Conservation (phyloP, 2,888 invertebrate species). For the Papilio protenor region DNA sequence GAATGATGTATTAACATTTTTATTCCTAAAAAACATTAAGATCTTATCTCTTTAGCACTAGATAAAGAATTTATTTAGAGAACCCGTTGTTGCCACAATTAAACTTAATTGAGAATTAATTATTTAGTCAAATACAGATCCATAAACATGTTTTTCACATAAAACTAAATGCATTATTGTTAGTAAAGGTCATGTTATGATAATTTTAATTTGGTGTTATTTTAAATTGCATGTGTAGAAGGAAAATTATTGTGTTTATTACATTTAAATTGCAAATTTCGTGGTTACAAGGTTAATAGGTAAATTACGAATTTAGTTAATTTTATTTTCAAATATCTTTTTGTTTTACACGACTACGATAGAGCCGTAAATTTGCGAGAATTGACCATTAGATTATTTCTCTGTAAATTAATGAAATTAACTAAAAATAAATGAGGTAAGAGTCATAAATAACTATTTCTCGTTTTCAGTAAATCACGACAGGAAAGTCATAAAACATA, state of each 20-base stretch:
- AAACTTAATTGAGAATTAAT: neutral
- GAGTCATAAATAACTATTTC: neutral
- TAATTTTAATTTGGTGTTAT: neutral
- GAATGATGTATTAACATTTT: constrained; percentile 48
- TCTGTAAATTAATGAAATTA: neutral
- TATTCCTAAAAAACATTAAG: constrained; percentile 37
- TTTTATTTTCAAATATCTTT: neutral
- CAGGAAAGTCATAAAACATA: neutral
- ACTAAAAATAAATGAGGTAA: neutral
- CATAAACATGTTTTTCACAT: neutral
- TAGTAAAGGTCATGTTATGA: neutral
- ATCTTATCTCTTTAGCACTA: constrained; percentile 34
- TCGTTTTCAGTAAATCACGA: neutral
- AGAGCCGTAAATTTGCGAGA: too few species aligned
- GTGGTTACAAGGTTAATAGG: constrained; percentile 5
- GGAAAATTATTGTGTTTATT: constrained; percentile 5
- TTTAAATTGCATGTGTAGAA: neutral
- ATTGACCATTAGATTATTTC: neutral
- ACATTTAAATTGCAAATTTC: constrained; percentile 5
- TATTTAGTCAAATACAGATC: neutral
- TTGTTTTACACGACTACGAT: neutral
- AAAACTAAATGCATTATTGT: constrained; percentile 1
- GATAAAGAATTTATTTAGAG: constrained; percentile 11
- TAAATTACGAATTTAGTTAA: neutral
- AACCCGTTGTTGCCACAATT: constrained; percentile 7